phyloP scores from a whole-genome alignment of 2,113 vertebrate genomes.

The Oriolus oriolus region DNA sequence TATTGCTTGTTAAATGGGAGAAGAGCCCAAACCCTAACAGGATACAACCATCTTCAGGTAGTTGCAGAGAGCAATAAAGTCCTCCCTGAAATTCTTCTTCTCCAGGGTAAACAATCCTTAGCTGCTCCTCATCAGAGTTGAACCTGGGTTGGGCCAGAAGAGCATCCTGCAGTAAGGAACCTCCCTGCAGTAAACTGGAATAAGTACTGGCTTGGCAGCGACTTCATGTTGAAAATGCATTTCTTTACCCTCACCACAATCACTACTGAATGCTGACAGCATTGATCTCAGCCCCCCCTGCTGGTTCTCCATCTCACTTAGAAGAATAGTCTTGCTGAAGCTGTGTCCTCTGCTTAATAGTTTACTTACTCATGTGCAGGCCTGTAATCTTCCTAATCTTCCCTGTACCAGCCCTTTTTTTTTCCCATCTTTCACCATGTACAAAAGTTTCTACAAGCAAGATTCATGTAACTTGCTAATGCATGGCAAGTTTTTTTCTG shows the following conservation, averaged over 20 bases:
- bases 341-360: background rate
- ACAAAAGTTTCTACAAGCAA: background rate
- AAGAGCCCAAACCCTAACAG: accelerated
- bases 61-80: background rate
- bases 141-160: background rate
- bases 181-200: background rate
- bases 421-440: background rate
- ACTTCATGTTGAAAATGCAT: background rate
- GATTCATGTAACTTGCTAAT: background rate
- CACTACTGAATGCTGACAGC: background rate
- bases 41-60: background rate
- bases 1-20: background rate
- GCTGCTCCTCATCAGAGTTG: background rate
- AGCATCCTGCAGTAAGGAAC: background rate
- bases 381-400: background rate
- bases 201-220: background rate
- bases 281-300: background rate
- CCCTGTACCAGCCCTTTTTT: background rate
- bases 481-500: background rate
- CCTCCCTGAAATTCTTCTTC: background rate
- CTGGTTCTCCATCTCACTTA: background rate
- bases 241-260: background rate
- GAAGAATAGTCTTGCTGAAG: background rate
- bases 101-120: background rate
- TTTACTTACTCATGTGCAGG: background rate